A percentile compares a stretch with the other conserved stretches of the same genome.
These are phyloP conservation scores for Ennomos erosarius DNA, from an alignment of 2,888 invertebrate species.

Conservation along the genomic window DNA sequence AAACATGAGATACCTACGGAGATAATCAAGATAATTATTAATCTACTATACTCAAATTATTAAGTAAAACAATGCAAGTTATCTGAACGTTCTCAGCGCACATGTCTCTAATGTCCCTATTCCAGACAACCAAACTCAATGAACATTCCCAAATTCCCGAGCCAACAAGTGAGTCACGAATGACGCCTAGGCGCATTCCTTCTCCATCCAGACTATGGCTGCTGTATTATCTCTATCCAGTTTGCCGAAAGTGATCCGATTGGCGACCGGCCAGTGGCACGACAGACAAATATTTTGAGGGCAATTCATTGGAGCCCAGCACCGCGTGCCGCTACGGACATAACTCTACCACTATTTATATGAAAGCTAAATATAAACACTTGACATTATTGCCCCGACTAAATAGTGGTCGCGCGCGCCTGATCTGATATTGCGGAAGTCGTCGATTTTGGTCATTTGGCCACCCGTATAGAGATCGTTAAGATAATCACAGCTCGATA, in stretches of 20 bases:
- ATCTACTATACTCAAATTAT: no score
- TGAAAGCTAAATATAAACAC: constrained; percentile 69
- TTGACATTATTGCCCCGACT: constrained; percentile 63
- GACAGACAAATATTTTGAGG: constrained; percentile 82
- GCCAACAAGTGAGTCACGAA: constrained; percentile 55
- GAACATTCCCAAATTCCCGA: constrained; percentile 45
- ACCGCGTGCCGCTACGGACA: constrained; percentile 56
- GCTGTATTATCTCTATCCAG: constrained; percentile 67
- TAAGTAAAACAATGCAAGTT: background rate
- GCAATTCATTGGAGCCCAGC: constrained; percentile 71
- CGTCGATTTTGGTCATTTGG: constrained; percentile 51
- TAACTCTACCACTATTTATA: constrained; percentile 76
- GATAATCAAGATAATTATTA: no score
- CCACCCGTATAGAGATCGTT: constrained; percentile 35
- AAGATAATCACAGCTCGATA: constrained; percentile 32
- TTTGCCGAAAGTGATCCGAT: constrained; percentile 78
- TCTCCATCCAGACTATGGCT: constrained; percentile 56
- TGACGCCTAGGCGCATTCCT: constrained; percentile 49
- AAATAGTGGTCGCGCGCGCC: constrained; percentile 53
- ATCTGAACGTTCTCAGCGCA: constrained; percentile 1
- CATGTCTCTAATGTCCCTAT: constrained; percentile 24
- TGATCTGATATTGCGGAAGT: constrained; percentile 54
- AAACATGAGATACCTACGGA: no score
- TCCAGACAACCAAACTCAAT: constrained; percentile 31
- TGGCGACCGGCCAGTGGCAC: constrained; percentile 74